Percentiles rank a stretch among this genome's conserved stretches.
These are phyloP conservation scores for Lysiphlebus fabarum DNA, from an alignment of 1,140 invertebrate genomes.

Conservation along the genomic window DNA sequence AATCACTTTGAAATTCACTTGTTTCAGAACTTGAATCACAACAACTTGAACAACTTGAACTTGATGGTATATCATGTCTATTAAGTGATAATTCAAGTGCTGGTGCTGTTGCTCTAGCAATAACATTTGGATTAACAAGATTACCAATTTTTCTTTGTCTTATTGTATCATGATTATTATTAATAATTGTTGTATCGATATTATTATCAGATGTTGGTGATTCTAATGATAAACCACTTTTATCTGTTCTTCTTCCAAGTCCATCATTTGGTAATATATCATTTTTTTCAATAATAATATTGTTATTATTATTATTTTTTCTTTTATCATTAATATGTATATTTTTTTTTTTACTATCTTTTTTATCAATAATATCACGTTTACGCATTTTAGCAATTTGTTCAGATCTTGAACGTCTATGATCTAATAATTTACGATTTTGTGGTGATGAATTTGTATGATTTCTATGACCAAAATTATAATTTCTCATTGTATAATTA, in stretches of 20 bases:
- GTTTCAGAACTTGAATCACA: slow-evolving; percentile 52
- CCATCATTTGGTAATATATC: slow-evolving; percentile 44
- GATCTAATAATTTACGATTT: slow-evolving; percentile 45
- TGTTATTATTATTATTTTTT: slow-evolving; percentile 31
- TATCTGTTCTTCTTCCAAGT: slow-evolving; percentile 48
- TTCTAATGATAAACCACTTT: slow-evolving; percentile 41
- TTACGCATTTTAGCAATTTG: slow-evolving; percentile 44
- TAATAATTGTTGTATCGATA: slow-evolving; percentile 13
- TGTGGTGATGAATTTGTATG: slow-evolving; percentile 38
- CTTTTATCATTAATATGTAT: background rate
- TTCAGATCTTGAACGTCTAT: slow-evolving; percentile 45
- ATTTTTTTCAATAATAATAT: slow-evolving; percentile 27
- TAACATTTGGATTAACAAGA: slow-evolving; percentile 30
- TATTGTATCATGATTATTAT: slow-evolving; percentile 20
- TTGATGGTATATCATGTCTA: slow-evolving; percentile 40
- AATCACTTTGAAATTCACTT: slow-evolving; percentile 79
- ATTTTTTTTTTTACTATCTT: slow-evolving; percentile 25
- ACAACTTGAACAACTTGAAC: slow-evolving; percentile 47
- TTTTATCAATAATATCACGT: slow-evolving; percentile 31
- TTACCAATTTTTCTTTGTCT: slow-evolving; percentile 22
- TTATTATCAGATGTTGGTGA: slow-evolving; percentile 11
- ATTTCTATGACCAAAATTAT: slow-evolving; percentile 21
- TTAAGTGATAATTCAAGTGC: slow-evolving; percentile 27
- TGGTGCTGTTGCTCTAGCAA: slow-evolving; percentile 14
- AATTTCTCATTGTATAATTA: slow-evolving; percentile 19